Evolutionary conservation across 2,888 invertebrate species (phyloP).

Genomic region (Xanthostigma xanthostigma): DNA sequence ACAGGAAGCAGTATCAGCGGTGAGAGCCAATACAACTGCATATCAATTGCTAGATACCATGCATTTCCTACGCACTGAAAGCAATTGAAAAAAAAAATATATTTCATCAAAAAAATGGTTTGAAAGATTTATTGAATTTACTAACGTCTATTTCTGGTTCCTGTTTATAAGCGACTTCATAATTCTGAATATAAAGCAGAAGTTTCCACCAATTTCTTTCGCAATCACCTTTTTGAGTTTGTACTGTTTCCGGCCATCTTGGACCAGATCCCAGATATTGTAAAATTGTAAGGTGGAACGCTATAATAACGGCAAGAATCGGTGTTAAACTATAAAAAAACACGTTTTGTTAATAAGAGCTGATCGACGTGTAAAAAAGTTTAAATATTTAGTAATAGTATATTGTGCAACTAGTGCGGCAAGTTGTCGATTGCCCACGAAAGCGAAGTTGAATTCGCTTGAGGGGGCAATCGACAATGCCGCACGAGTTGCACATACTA

Average conservation of each 20-base stretch:
- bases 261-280: conserved; percentile 34
- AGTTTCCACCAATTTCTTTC: conserved; percentile 27
- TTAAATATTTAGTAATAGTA: no score
- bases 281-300: conserved; percentile 29
- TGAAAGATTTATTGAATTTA: no score
- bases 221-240: conserved; percentile 17
- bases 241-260: conserved; percentile 24
- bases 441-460: no score
- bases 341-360: no score
- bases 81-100: not conserved
- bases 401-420: no score
- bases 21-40: conserved; percentile 24
- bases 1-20: conserved; percentile 23
- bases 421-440: no score
- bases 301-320: conserved; percentile 27
- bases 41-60: conserved; percentile 28
- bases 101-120: no score
- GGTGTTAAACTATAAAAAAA: conserved; percentile 27
- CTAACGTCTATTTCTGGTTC: no score
- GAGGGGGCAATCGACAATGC: no score
- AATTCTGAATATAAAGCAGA: conserved; percentile 29
- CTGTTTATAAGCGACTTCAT: conserved; percentile 9
- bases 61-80: conserved; percentile 19
- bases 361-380: not conserved
- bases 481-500: no score